phyloP scores from a whole-genome alignment of 2,888 invertebrate genomes.

The Xestoiulus laeticollis region DNA sequence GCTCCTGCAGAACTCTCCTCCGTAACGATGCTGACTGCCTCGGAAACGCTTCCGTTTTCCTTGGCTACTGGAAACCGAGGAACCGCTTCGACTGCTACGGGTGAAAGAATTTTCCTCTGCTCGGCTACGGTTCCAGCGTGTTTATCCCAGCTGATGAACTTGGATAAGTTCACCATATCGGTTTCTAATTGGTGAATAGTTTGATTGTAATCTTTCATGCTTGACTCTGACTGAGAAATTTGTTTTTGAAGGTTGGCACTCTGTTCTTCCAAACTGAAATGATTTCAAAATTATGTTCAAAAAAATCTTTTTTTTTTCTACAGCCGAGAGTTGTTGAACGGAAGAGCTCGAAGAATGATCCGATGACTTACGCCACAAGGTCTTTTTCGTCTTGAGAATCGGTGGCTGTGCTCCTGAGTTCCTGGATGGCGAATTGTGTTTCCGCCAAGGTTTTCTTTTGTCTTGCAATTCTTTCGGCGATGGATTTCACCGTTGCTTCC shows the following conservation, averaged over 20 bases:
- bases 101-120: neutral
- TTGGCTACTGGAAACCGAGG: neutral
- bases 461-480: conserved; percentile 57
- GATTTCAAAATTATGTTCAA: neutral
- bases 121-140: neutral
- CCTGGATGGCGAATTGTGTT: conserved; percentile 55
- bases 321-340: neutral
- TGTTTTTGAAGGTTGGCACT: conserved; percentile 6
- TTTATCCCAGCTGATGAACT: conserved; percentile 15
- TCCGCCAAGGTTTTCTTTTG: conserved; percentile 57
- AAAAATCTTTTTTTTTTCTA: neutral
- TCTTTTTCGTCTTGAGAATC: conserved; percentile 43
- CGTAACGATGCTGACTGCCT: neutral
- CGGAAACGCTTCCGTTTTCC: neutral
- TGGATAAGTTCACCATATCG: conserved; percentile 39
- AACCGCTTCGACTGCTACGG: neutral
- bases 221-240: conserved; percentile 45
- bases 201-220: conserved; percentile 48
- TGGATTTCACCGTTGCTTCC: conserved; percentile 53
- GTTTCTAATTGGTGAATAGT: conserved; percentile 23
- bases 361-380: neutral
- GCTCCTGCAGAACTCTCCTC: neutral
- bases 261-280: conserved; percentile 50
- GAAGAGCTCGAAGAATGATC: neutral
- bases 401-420: conserved; percentile 34